Evolutionary conservation across 2,797 vertebrate genomes (phyloP), one percentile per base, ranked within the genome.

Genomic region (Melanotaenia pygmaea): DNA sequence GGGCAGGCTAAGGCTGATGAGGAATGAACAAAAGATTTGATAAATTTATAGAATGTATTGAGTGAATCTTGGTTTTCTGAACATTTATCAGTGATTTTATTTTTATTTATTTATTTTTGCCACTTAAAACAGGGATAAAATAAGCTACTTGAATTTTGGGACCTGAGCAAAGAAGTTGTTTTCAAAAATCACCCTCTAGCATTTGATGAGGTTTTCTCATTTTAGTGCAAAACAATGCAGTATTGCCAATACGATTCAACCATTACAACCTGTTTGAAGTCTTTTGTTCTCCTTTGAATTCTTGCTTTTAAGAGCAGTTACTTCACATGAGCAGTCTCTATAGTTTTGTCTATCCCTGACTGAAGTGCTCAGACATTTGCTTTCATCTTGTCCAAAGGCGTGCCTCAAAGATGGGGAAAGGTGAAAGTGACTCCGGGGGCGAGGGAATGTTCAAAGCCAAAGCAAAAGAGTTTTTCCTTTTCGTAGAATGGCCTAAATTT

Each of bases 341-440:
- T 64, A 68, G 69, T 77, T 34, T 80, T 84, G 68, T 78, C 61
- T 65, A 4, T 60, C 38, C 78, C 76, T 64, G 75, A 82, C 73
- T 79, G 81, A 86, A 80, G 75, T 71, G 73, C 78, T 87, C 63
- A 67, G 85, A 85, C 80, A 16, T 77, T 81, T 82, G 67, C 89
- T 92, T 91, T 92, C 82, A 92, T 91, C 90, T 84, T 69, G 77
- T 84, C 85, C 70, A 80, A 71, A 87, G 78, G 74, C 81, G 63
- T 72, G 45, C 70, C 81, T 83, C 82, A 86, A 71, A 88, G 81
- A 85, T 82, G 67, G 71, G 67, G 73, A 75, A 54, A 74, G 83
- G 86, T 79, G 78, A 85, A 79, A 86, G 81, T 64, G 73, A 79
- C 79, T 81, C 30, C 1, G 0, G 47, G 71, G 72, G 79, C 40